Percentiles rank a stretch among this genome's conserved stretches.
phyloP scores from a whole-genome alignment of 2,113 vertebrate species.

The Crotophaga sulcirostris region DNA sequence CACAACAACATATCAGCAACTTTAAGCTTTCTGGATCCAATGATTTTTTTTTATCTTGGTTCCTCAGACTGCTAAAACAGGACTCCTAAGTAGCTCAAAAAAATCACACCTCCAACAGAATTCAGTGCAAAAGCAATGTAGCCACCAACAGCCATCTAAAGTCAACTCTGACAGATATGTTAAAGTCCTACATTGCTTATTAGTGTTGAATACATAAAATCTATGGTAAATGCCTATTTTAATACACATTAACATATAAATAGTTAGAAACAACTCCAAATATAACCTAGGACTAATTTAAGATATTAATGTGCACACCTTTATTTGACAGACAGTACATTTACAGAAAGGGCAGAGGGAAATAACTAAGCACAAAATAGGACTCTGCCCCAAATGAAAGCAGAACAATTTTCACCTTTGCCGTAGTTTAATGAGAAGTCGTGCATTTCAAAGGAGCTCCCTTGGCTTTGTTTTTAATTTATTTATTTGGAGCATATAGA shows the following conservation, averaged over 20 bases:
- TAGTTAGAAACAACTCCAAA: neutral
- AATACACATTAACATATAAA: neutral
- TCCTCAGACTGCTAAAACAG: neutral
- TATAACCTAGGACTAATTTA: neutral
- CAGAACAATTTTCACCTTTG: neutral
- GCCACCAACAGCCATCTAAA: neutral
- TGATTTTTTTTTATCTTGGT: neutral
- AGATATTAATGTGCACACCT: neutral
- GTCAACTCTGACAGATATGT: neutral
- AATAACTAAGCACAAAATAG: neutral
- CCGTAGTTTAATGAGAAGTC: neutral
- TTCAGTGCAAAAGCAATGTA: neutral
- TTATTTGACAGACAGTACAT: neutral
- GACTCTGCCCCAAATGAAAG: neutral
- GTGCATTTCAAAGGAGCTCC: neutral
- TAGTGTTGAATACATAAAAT: neutral
- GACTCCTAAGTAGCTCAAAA: neutral
- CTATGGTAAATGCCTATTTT: neutral
- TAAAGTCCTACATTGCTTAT: neutral
- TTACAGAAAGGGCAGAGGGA: neutral
- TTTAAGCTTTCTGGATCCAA: neutral
- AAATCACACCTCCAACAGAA: neutral
- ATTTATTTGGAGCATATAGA: neutral
- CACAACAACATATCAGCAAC: neutral
- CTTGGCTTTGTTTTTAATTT: neutral